These are phyloP conservation scores for Drosophila simulans DNA, from an alignment of 1,140 invertebrate genomes.

Conservation along the genomic window DNA sequence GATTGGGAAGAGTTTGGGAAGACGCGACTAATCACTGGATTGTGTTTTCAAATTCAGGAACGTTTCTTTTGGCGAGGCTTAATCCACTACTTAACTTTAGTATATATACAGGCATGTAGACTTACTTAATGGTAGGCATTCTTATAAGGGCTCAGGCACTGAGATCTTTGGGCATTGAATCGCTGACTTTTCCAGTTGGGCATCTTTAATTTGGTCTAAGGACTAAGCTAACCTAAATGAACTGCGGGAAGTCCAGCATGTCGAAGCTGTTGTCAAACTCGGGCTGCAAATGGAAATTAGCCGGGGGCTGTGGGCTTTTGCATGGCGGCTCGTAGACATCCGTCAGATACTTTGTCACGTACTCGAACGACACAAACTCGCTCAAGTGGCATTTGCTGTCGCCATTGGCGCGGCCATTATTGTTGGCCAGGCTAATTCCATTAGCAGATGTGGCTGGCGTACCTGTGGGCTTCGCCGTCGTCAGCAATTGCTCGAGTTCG, in stretches of 20 bases:
- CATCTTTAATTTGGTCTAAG: constrained; percentile 3
- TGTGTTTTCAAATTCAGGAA: constrained; percentile 35
- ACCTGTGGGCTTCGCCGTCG: constrained; percentile 14
- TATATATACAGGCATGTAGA: constrained; percentile 41
- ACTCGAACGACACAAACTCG: constrained; percentile 83
- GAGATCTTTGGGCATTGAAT: constrained; percentile 70
- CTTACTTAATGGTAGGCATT: constrained; percentile 48
- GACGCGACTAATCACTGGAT: constrained; percentile 70
- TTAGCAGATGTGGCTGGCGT: constrained; percentile 29
- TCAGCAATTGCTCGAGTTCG: constrained; percentile 74
- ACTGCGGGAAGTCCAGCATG: constrained; percentile 76
- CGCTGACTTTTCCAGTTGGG: constrained; percentile 38
- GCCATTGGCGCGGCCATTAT: constrained; percentile 14
- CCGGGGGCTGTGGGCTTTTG: constrained; percentile 33
- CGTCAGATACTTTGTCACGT: constrained; percentile 79
- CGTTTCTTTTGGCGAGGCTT: constrained; percentile 35
- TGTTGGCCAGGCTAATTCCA: constrained; percentile 35
- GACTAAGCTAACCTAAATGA: constrained; percentile 43
- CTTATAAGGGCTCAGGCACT: constrained; percentile 52
- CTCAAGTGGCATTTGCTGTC: constrained; percentile 54
- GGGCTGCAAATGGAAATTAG: constrained; percentile 43
- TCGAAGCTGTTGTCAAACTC: constrained; percentile 74
- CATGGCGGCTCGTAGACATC: constrained; percentile 59
- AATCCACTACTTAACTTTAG: neutral
- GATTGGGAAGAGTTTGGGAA: constrained; percentile 41